phyloP scores from a whole-genome alignment of 2,113 vertebrate species.

The Taxidea taxus region DNA sequence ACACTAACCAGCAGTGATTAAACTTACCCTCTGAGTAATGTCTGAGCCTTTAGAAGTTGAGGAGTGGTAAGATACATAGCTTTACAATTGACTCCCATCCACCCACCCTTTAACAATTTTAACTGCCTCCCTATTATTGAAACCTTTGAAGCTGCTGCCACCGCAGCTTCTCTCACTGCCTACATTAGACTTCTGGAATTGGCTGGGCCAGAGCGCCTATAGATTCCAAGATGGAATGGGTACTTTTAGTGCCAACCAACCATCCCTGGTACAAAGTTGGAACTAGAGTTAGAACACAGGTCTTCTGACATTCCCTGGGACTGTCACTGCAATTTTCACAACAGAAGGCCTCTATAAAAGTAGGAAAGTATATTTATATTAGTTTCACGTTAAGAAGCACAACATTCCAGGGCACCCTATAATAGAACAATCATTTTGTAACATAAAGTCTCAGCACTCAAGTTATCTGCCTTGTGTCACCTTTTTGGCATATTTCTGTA shows the following conservation, averaged over 20 bases:
- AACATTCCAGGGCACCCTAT: background rate
- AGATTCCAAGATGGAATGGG: background rate
- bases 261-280: background rate
- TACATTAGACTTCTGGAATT: slow-evolving; percentile 2
- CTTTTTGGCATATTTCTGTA: slow-evolving; percentile 22
- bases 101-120: slow-evolving; percentile 16
- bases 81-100: slow-evolving; percentile 36
- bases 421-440: slow-evolving; percentile 41
- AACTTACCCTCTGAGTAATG: slow-evolving; percentile 47
- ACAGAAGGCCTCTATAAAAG: background rate
- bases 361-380: background rate
- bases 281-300: slow-evolving; percentile 32
- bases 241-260: background rate
- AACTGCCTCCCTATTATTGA: slow-evolving; percentile 8
- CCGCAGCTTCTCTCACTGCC: background rate
- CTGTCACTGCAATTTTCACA: background rate
- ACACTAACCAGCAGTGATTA: slow-evolving; percentile 54
- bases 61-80: slow-evolving; percentile 5
- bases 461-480: slow-evolving; percentile 19
- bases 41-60: slow-evolving; percentile 54
- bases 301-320: slow-evolving; percentile 10
- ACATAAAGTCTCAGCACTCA: background rate
- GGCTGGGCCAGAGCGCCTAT: background rate
- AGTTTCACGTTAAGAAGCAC: slow-evolving; percentile 39
- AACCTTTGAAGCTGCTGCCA: slow-evolving; percentile 33